These are phyloP conservation scores for Lysandra bellargus DNA, from an alignment of 2,888 invertebrate genomes.

Conservation along the genomic window DNA sequence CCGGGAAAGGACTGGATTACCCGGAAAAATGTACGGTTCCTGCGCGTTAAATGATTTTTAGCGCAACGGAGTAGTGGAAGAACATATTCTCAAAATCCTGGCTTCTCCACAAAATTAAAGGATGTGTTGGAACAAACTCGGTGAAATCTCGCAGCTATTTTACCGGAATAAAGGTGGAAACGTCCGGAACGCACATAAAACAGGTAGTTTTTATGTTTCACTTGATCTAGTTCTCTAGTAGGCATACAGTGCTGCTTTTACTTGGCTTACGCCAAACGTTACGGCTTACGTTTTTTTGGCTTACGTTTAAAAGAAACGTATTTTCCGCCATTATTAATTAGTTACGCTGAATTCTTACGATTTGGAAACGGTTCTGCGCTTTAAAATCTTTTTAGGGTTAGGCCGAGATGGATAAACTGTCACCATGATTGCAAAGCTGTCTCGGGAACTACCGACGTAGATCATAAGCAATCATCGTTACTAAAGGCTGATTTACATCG, in stretches of 20 bases:
- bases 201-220: constrained; percentile 19
- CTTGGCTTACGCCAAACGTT: background rate
- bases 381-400: background rate
- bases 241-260: constrained; percentile 18
- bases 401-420: background rate
- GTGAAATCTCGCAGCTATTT: background rate
- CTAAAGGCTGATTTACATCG: too few species aligned
- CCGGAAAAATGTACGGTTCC: too few species aligned
- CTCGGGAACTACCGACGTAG: background rate
- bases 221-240: constrained; percentile 26
- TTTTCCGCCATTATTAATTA: constrained; percentile 3
- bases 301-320: background rate
- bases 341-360: background rate
- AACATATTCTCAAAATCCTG: background rate
- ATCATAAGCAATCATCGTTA: too few species aligned
- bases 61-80: too few species aligned
- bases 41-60: too few species aligned
- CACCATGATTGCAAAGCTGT: background rate
- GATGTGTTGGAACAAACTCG: background rate
- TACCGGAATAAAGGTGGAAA: constrained; percentile 4
- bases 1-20: too few species aligned
- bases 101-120: background rate
- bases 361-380: background rate
- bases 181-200: constrained; percentile 10
- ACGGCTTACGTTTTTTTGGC: too few species aligned